These are phyloP conservation scores for Ridgeia piscesae DNA, from an alignment of 1,140 invertebrate genomes.

Conservation along the genomic window DNA sequence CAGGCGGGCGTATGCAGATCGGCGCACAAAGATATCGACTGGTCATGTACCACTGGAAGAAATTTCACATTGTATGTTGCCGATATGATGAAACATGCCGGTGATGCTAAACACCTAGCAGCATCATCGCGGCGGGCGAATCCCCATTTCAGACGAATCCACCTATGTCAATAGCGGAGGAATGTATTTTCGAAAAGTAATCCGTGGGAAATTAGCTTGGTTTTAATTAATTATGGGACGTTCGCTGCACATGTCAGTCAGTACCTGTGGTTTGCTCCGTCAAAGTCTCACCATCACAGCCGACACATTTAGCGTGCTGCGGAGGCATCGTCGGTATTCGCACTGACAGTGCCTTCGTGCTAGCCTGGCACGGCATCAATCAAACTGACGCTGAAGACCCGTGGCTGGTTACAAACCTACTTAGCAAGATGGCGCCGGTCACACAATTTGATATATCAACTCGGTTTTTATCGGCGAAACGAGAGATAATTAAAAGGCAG, in stretches of 20 bases:
- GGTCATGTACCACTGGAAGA: not conserved
- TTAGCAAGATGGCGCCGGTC: conserved; percentile 3
- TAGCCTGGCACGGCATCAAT: not conserved
- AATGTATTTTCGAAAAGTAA: not conserved
- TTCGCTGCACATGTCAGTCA: not conserved
- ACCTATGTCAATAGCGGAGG: not conserved
- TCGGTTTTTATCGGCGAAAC: not conserved
- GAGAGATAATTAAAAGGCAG: not conserved
- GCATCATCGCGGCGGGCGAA: not conserved
- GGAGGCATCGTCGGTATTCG: not conserved
- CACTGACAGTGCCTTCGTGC: not conserved
- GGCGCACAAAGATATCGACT: not conserved
- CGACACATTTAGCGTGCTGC: not conserved
- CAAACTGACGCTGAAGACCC: not conserved
- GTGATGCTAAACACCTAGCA: not conserved
- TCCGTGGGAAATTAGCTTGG: not conserved
- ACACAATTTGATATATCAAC: conserved; percentile 6
- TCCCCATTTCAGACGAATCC: not conserved
- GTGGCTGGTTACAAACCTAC: not conserved
- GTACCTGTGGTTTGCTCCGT: not conserved
- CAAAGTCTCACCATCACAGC: not conserved
- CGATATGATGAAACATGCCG: not conserved
- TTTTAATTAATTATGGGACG: not conserved
- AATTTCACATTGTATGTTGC: not conserved
- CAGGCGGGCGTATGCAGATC: not conserved